Conservation (phyloP, 1,140 invertebrate genomes). For the Heliconius hewitsoni region DNA sequence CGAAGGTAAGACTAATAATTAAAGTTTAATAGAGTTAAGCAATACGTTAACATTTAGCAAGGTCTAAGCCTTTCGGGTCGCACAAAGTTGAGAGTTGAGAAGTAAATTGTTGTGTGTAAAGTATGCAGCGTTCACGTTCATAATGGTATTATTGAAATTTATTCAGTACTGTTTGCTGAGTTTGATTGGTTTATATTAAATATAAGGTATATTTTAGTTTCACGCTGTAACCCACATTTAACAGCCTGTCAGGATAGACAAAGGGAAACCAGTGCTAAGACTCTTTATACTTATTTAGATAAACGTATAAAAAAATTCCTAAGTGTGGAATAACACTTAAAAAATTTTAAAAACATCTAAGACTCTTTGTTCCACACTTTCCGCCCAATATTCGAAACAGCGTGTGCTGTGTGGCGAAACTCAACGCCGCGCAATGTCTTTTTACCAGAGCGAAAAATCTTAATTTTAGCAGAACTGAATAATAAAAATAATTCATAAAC, state of each 20-base stretch:
- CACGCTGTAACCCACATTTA: no score
- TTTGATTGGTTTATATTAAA: background rate
- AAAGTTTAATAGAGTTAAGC: conserved; percentile 23
- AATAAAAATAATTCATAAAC: no score
- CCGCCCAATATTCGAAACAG: background rate
- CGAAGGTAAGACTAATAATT: conserved; percentile 14
- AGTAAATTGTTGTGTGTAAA: background rate
- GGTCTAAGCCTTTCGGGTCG: conserved; percentile 21
- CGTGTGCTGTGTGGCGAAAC: background rate
- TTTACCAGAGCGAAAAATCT: no score
- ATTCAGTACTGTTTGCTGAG: background rate
- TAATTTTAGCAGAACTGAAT: no score
- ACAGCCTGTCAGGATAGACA: background rate
- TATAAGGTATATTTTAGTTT: no score
- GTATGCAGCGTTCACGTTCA: background rate
- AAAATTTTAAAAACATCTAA: background rate
- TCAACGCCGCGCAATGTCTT: no score
- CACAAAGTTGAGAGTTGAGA: background rate
- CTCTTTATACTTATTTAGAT: background rate
- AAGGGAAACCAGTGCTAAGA: background rate
- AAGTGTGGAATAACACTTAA: no score
- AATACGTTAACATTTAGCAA: conserved; percentile 24
- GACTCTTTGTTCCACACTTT: background rate
- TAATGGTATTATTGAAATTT: background rate
- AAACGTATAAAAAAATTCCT: no score